These are phyloP conservation scores for Pterocles gutturalis DNA, from an alignment of 2,113 vertebrate genomes.

Conservation along the genomic window DNA sequence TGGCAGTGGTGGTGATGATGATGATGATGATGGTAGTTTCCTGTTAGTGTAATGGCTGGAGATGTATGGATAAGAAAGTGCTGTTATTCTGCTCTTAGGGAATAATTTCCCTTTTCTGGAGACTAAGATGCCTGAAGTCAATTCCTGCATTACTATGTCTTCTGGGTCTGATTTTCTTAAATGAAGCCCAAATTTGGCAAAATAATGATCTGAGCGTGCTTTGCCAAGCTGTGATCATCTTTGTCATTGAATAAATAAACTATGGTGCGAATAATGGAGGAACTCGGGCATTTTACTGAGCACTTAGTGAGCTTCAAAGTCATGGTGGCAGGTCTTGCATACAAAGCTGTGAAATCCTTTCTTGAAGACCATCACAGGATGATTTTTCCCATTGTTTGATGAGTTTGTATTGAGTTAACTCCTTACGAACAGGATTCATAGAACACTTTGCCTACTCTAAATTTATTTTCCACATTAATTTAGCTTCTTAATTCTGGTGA, in stretches of 20 bases:
- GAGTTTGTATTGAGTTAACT: not conserved
- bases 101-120: not conserved
- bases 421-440: not conserved
- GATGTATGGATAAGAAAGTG: not conserved
- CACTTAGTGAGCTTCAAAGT: too few species aligned
- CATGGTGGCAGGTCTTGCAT: not conserved
- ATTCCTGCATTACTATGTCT: not conserved
- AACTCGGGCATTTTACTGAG: not conserved
- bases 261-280: not conserved
- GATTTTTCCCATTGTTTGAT: not conserved
- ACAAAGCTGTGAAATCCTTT: not conserved
- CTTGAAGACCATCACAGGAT: not conserved
- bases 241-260: not conserved
- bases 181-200: not conserved
- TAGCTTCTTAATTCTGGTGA: too few species aligned
- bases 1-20: not conserved
- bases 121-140: not conserved
- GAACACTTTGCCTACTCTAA: not conserved
- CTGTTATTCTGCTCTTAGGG: not conserved
- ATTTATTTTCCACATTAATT: not conserved
- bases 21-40: not conserved
- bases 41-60: not conserved
- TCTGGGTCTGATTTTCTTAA: not conserved
- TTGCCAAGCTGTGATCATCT: not conserved
- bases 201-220: not conserved